Conservation (phyloP, 2,797 vertebrate genomes). For the Sebastes kiyomatsui region DNA sequence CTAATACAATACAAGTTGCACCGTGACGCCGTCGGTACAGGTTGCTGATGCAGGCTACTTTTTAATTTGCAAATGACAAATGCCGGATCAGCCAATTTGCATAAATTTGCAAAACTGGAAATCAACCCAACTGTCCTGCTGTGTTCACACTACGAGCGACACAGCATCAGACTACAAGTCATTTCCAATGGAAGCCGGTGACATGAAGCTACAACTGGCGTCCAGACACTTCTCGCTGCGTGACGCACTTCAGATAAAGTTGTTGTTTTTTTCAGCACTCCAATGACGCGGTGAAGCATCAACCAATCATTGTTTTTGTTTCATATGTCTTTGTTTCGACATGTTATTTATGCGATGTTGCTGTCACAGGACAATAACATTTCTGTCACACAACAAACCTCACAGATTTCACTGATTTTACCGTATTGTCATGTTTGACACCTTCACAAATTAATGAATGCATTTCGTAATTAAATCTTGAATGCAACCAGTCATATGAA, state of each 20-base stretch:
- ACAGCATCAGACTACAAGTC: too few species aligned
- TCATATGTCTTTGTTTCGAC: neutral
- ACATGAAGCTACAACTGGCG: too few species aligned
- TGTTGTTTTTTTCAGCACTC: neutral
- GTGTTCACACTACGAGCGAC: too few species aligned
- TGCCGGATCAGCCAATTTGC: accelerated
- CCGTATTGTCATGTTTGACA: neutral
- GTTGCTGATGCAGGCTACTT: neutral
- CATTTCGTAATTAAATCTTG: neutral
- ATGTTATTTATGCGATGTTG: too few species aligned
- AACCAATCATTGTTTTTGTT: neutral
- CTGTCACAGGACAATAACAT: too few species aligned
- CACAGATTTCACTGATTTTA: neutral
- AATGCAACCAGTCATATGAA: neutral
- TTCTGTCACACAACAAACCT: too few species aligned
- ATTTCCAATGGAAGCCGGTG: too few species aligned
- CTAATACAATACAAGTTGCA: too few species aligned
- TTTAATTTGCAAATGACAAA: too few species aligned
- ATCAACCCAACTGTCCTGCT: too few species aligned
- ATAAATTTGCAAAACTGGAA: too few species aligned
- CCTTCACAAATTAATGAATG: neutral
- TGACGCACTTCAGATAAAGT: neutral
- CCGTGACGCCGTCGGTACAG: neutral
- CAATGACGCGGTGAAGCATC: neutral
- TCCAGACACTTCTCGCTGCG: too few species aligned